Percentiles rank a stretch among this genome's conserved stretches.
Evolutionary conservation across 2,888 invertebrate genomes (phyloP).

Genomic region (Eilema caniola): DNA sequence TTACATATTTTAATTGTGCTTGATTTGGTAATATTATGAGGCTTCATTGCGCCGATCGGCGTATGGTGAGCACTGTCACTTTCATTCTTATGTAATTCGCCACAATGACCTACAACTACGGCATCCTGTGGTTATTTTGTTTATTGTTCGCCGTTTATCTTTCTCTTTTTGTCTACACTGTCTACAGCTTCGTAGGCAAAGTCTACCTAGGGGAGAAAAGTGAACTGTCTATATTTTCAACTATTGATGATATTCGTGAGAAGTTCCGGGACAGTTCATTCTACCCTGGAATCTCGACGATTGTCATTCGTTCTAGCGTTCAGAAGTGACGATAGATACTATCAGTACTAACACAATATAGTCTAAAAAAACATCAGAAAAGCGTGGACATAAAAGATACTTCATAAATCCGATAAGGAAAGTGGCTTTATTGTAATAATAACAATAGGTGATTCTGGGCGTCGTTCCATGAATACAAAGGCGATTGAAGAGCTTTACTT

Average conservation of each 20-base stretch:
- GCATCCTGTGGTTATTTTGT: not conserved
- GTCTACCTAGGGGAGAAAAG: not conserved
- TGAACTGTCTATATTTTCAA: not conserved
- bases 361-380: not conserved
- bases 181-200: not conserved
- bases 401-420: slow-evolving; percentile 32
- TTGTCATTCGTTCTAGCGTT: too few relatives aligned
- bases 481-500: slow-evolving; percentile 34
- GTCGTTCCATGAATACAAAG: slow-evolving; percentile 35
- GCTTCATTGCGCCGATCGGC: not conserved
- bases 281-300: not conserved
- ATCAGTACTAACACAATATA: not conserved
- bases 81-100: slow-evolving; percentile 1
- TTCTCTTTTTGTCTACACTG: too few relatives aligned
- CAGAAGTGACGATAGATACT: too few relatives aligned
- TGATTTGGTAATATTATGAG: not conserved
- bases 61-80: not conserved
- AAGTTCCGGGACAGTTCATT: not conserved
- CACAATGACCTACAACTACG: not conserved
- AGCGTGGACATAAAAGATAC: slow-evolving; percentile 22
- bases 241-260: not conserved
- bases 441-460: slow-evolving; percentile 36
- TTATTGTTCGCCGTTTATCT: not conserved
- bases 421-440: slow-evolving; percentile 35
- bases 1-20: slow-evolving; percentile 9